Conservation (phyloP, 2,113 vertebrate species). For the Plecturocebus donacophilus region DNA sequence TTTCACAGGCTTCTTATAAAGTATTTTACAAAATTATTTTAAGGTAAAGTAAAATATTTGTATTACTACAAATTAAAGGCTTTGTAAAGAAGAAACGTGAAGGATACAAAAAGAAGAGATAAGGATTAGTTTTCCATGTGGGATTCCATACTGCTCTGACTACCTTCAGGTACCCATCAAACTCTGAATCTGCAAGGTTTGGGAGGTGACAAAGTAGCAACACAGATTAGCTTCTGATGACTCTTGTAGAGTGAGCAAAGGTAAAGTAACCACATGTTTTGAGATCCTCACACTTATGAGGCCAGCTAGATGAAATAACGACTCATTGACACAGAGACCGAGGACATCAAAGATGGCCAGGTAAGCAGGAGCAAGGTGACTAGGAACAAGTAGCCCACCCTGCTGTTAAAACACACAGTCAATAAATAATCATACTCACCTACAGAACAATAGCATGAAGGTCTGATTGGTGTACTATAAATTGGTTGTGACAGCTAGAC, state of each 20-base stretch:
- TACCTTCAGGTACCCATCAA: neutral
- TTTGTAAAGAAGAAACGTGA: neutral
- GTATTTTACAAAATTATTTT: neutral
- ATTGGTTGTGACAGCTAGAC: neutral
- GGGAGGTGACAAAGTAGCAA: neutral
- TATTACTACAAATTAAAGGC: neutral
- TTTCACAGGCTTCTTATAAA: neutral
- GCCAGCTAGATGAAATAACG: neutral
- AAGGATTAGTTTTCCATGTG: neutral
- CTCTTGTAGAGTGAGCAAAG: neutral
- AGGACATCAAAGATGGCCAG: neutral
- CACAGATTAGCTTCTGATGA: neutral
- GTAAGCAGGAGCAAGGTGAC: neutral
- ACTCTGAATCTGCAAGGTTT: neutral
- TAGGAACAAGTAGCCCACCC: neutral
- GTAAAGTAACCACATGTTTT: neutral
- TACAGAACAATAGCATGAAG: neutral
- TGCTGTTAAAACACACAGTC: neutral
- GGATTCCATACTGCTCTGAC: neutral
- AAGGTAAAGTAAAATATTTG: conserved; percentile 17
- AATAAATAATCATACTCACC: neutral
- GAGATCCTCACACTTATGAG: neutral
- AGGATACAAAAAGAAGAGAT: neutral
- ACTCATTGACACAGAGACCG: neutral
- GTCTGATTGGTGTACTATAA: neutral